Percentiles rank a stretch among this genome's conserved stretches.
Conservation (phyloP, 2,888 invertebrate genomes). For the Brachyptera putata region DNA sequence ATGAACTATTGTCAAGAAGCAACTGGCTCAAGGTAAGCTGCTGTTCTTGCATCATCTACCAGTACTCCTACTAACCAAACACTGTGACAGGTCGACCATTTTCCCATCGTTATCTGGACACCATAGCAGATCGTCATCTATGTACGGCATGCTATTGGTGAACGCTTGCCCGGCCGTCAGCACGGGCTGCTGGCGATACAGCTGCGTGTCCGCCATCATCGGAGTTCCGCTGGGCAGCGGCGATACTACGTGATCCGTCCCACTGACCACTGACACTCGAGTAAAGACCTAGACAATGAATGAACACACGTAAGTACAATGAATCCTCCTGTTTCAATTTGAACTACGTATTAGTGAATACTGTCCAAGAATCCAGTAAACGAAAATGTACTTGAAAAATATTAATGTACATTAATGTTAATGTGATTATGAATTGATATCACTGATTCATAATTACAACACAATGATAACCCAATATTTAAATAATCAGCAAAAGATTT, state of each 20-base stretch:
- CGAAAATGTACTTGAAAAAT: no score
- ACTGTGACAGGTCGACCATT: slow-evolving; percentile 86
- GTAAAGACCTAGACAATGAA: slow-evolving; percentile 40
- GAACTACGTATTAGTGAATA: no score
- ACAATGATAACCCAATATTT: no score
- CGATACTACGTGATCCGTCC: slow-evolving; percentile 19
- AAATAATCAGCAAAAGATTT: no score
- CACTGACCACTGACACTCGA: slow-evolving; percentile 33
- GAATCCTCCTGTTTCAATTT: no score
- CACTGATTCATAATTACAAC: no score
- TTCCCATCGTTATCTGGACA: slow-evolving; percentile 93
- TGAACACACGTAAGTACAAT: no score
- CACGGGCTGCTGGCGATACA: slow-evolving; percentile 35
- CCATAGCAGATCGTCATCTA: slow-evolving; percentile 92
- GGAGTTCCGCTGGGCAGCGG: neutral
- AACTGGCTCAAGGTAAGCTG: no score
- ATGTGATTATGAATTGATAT: no score
- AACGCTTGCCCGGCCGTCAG: slow-evolving; percentile 39
- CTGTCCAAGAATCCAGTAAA: no score
- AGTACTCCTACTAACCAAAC: slow-evolving; percentile 60
- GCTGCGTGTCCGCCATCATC: slow-evolving; percentile 37
- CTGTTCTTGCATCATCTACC: neutral
- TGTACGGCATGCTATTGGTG: slow-evolving; percentile 73
- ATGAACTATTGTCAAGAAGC: no score
- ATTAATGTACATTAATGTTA: no score